Conservation (phyloP, 2,797 vertebrate species). For the Enteromius unitaeniatus region DNA sequence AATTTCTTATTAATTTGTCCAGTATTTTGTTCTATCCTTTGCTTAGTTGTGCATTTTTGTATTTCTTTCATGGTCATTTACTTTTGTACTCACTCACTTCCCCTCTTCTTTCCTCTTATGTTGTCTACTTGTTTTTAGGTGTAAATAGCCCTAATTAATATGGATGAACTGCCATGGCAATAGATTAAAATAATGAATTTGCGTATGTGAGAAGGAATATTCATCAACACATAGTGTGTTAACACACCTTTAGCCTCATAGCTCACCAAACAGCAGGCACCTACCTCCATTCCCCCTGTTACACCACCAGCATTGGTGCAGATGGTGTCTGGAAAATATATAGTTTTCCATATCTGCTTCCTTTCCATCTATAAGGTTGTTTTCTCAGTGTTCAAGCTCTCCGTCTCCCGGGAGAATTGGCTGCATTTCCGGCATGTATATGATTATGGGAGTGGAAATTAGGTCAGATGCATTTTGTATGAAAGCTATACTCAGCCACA, state of each 20-base stretch:
- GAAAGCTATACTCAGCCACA: conserved; percentile 59
- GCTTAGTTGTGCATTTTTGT: neutral
- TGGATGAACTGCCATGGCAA: conserved; percentile 67
- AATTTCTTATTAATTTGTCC: neutral
- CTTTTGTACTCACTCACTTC: neutral
- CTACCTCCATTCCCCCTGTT: conserved; percentile 1
- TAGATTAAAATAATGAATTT: conserved; percentile 65
- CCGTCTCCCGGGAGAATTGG: conserved; percentile 46
- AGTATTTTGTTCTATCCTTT: neutral
- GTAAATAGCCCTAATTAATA: conserved; percentile 65
- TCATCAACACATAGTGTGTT: conserved; percentile 52
- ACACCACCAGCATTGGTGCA: conserved; percentile 39
- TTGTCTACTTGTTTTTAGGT: conserved; percentile 40
- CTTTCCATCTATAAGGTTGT: conserved; percentile 25
- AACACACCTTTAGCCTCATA: neutral
- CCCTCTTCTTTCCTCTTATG: neutral
- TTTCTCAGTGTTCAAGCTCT: conserved; percentile 40
- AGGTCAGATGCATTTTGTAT: conserved; percentile 62
- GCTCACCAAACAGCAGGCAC: conserved; percentile 48
- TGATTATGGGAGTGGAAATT: conserved; percentile 58
- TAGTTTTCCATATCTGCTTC: conserved; percentile 9
- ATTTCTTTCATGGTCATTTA: neutral
- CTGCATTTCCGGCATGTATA: conserved; percentile 58
- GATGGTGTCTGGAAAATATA: conserved; percentile 4
- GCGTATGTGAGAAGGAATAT: conserved; percentile 77